Conservation (phyloP, 2,797 vertebrate genomes). For the Halcyon chelicuti region DNA sequence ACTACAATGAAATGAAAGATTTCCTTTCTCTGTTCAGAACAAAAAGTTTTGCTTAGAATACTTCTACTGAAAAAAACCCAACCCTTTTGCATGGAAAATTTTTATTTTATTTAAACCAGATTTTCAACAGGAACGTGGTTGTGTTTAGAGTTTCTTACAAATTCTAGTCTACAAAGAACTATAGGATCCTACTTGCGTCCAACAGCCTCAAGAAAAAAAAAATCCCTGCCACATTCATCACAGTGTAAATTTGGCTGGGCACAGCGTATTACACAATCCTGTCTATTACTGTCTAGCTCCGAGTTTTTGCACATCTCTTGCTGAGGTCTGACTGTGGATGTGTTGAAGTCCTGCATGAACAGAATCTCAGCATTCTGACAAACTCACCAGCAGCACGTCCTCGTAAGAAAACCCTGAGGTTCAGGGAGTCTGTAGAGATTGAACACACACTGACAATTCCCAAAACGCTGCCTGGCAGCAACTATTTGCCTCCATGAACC, state of each 20-base stretch:
- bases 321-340: not conserved
- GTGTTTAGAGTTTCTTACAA: not conserved
- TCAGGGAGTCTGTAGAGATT: not conserved
- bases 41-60: slow-evolving; percentile 25
- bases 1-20: slow-evolving; percentile 35
- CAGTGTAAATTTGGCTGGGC: not conserved
- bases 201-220: not conserved
- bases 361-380: not conserved
- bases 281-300: not conserved
- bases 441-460: not conserved
- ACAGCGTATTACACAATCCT: not conserved
- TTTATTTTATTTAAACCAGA: slow-evolving; percentile 50
- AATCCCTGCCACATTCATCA: not conserved
- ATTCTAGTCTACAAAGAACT: not conserved
- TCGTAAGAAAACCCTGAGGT: not conserved
- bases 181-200: not conserved
- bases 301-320: not conserved
- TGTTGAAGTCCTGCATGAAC: not conserved
- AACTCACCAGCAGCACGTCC: not conserved
- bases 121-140: not conserved
- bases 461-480: not conserved
- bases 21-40: slow-evolving; percentile 36
- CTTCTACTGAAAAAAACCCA: not conserved
- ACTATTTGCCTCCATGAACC: not conserved
- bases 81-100: not conserved